phyloP scores from a whole-genome alignment of 2,113 vertebrate species.

The Neodontobutis hainanensis region DNA sequence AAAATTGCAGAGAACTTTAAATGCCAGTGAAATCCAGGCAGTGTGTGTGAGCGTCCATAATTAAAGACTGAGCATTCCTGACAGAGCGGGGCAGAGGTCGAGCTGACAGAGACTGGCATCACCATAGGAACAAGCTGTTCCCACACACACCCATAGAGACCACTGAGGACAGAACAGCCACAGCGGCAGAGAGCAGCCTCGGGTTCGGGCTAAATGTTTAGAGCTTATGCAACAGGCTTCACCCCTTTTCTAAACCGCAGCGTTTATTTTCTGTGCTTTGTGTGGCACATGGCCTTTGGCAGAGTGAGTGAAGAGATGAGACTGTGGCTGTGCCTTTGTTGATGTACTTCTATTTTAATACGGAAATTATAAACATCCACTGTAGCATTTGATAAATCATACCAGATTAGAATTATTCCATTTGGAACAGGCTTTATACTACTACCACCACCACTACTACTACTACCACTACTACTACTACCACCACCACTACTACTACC shows the following conservation, averaged over 20 bases:
- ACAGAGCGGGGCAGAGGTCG: constrained; percentile 51
- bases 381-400: too few species aligned
- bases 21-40: constrained; percentile 23
- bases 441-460: too few species aligned
- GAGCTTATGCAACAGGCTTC: constrained; percentile 50
- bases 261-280: constrained; percentile 47
- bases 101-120: constrained; percentile 58
- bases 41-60: constrained; percentile 33
- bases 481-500: too few species aligned
- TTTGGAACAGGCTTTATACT: too few species aligned
- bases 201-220: constrained; percentile 65
- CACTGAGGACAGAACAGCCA: constrained; percentile 37
- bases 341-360: too few species aligned
- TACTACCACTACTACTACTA: too few species aligned
- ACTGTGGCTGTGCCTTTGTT: neutral
- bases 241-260: constrained; percentile 21
- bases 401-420: too few species aligned
- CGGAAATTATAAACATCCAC: too few species aligned
- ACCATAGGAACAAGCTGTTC: constrained; percentile 67
- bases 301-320: constrained; percentile 2
- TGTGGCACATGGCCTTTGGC: constrained; percentile 55
- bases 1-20: constrained; percentile 25
- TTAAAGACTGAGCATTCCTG: constrained; percentile 39
- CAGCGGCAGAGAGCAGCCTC: constrained; percentile 45
- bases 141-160: constrained; percentile 49